Evolutionary conservation across 2,888 invertebrate species (phyloP).

Genomic region (Salpingus planirostris): DNA sequence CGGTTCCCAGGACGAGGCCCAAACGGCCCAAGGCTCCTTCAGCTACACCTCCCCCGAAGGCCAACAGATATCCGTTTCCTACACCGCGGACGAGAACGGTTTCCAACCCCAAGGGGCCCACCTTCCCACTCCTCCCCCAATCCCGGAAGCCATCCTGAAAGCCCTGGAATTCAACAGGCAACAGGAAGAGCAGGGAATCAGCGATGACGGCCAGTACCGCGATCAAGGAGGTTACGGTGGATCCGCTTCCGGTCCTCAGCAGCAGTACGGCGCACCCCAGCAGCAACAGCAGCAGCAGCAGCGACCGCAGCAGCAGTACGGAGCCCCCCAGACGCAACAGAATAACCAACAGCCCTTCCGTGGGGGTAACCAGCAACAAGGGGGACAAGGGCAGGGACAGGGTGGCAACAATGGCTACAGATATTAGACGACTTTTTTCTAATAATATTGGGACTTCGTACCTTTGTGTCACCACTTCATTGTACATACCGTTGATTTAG

Average conservation of each 20-base stretch:
- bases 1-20: conserved; percentile 29
- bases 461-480: conserved; percentile 6
- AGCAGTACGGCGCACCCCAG: conserved; percentile 13
- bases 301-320: conserved; percentile 4
- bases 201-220: conserved; percentile 27
- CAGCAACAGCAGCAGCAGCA: conserved; percentile 4
- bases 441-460: conserved; percentile 3
- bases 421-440: conserved; percentile 24
- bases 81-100: conserved; percentile 50
- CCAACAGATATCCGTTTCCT: conserved; percentile 33
- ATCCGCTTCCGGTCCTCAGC: conserved; percentile 7
- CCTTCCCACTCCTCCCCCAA: conserved; percentile 51
- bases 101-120: conserved; percentile 48
- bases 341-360: conserved; percentile 1
- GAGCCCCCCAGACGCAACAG: conserved; percentile 2
- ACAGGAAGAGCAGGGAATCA: conserved; percentile 26
- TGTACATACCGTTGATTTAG: conserved; percentile 5
- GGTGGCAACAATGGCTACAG: conserved; percentile 18
- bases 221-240: conserved; percentile 18
- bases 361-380: conserved; percentile 16
- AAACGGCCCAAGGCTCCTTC: conserved; percentile 29
- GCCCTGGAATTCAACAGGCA: conserved; percentile 25
- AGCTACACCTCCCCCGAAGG: conserved; percentile 32
- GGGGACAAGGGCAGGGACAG: conserved; percentile 4
- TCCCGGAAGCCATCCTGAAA: conserved; percentile 48